These are phyloP conservation scores for Drosophila aldrichi DNA, from an alignment of 2,888 invertebrate species.

Conservation along the genomic window DNA sequence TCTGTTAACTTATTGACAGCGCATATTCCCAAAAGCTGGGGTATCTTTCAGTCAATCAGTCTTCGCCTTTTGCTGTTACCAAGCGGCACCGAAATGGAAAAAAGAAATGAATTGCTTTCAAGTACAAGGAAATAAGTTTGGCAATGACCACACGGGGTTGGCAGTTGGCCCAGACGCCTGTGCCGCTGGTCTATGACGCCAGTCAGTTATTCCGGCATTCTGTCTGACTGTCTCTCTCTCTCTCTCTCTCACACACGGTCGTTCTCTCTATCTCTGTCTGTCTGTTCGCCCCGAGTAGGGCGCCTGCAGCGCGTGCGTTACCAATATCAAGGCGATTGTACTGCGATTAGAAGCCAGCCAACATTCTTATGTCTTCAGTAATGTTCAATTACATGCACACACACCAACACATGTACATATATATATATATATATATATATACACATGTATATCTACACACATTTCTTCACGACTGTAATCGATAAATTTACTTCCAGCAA, in stretches of 20 bases:
- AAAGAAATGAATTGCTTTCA: constrained; percentile 58
- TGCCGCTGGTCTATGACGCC: constrained; percentile 54
- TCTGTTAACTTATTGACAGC: no score
- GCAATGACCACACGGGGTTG: constrained; percentile 61
- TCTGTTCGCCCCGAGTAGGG: constrained; percentile 40
- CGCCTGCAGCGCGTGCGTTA: constrained; percentile 52
- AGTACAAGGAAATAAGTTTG: constrained; percentile 73
- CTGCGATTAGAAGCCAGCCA: constrained; percentile 53
- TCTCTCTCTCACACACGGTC: background rate
- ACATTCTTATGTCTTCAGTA: constrained; percentile 73
- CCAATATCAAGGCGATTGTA: constrained; percentile 54
- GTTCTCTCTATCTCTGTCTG: constrained; percentile 4
- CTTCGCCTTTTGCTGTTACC: constrained; percentile 39
- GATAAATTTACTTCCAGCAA: constrained; percentile 55
- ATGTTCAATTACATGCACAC: constrained; percentile 26
- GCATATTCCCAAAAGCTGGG: background rate
- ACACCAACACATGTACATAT: background rate
- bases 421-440: constrained; percentile 7
- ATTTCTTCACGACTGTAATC: constrained; percentile 42
- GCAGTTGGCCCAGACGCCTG: constrained; percentile 35
- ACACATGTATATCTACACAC: background rate
- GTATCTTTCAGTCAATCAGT: constrained; percentile 1
- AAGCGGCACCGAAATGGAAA: constrained; percentile 9
- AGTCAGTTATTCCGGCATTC: constrained; percentile 24
- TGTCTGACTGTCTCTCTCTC: background rate